phyloP scores from a whole-genome alignment of 2,888 invertebrate species.

The Drosophila engyochracea region DNA sequence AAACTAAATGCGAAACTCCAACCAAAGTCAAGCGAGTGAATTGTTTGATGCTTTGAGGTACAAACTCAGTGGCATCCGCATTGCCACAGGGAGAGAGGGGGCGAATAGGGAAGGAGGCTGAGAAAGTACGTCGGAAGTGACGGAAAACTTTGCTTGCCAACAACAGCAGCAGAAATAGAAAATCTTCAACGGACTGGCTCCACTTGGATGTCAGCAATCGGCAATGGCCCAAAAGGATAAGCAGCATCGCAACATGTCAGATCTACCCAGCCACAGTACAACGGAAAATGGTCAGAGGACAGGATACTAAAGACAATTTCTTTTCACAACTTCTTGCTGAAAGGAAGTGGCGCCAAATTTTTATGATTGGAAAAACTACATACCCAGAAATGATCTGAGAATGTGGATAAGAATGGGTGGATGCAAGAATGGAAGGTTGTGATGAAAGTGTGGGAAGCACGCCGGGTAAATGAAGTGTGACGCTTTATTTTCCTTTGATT shows the following conservation, averaged over 20 bases:
- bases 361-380: slow-evolving; percentile 38
- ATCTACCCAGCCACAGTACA: slow-evolving; percentile 26
- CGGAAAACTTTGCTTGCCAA: slow-evolving; percentile 68
- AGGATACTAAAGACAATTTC: slow-evolving; percentile 36
- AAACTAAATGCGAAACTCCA: slow-evolving; percentile 60
- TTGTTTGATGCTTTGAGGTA: slow-evolving; percentile 65
- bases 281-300: slow-evolving; percentile 9
- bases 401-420: slow-evolving; percentile 31
- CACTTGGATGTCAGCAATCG: slow-evolving; percentile 48
- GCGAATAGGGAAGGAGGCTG: not conserved
- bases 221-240: slow-evolving; percentile 57
- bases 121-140: slow-evolving; percentile 56
- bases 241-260: slow-evolving; percentile 52
- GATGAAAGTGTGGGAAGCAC: slow-evolving; percentile 25
- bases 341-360: slow-evolving; percentile 53
- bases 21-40: slow-evolving; percentile 64
- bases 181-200: slow-evolving; percentile 57
- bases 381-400: slow-evolving; percentile 26
- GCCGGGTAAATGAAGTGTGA: slow-evolving; percentile 82
- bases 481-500: slow-evolving; percentile 84
- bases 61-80: slow-evolving; percentile 42
- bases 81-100: slow-evolving; percentile 10
- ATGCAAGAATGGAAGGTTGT: not conserved
- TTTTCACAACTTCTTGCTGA: slow-evolving; percentile 42
- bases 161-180: slow-evolving; percentile 40